These are phyloP conservation scores for Coreoperca whiteheadi DNA, from an alignment of 2,113 vertebrate species.

Conservation along the genomic window DNA sequence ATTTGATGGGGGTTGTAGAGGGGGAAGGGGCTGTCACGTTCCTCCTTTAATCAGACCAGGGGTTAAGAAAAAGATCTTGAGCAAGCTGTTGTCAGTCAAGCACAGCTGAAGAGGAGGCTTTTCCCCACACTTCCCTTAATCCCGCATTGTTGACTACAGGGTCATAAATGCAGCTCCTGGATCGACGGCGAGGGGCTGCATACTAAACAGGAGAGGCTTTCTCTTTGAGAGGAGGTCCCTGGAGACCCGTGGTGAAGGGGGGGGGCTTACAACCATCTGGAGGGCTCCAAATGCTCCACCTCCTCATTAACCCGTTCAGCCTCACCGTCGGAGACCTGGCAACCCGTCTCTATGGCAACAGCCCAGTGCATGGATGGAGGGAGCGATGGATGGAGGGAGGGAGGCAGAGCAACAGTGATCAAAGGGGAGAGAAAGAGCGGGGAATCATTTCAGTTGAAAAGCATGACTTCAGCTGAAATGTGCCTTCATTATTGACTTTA, in stretches of 20 bases:
- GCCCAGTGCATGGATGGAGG: slow-evolving; percentile 42
- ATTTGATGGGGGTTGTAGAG: too few species aligned
- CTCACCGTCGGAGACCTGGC: slow-evolving; percentile 58
- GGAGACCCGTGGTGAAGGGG: slow-evolving; percentile 57
- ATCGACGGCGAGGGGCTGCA: slow-evolving; percentile 28
- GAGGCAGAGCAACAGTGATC: slow-evolving; percentile 1
- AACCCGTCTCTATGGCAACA: slow-evolving; percentile 76
- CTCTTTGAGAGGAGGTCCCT: slow-evolving; percentile 57
- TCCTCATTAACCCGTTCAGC: slow-evolving; percentile 70
- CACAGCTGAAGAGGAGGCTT: slow-evolving; percentile 11
- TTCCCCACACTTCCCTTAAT: slow-evolving; percentile 47
- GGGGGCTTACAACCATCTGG: slow-evolving; percentile 70
- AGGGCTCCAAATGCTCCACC: slow-evolving; percentile 50
- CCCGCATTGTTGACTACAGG: slow-evolving; percentile 41
- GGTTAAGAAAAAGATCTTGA: background rate
- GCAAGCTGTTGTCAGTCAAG: background rate
- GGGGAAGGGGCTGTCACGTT: background rate
- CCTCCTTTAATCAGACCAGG: slow-evolving; percentile 10
- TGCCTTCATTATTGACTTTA: background rate
- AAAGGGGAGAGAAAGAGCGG: slow-evolving; percentile 24
- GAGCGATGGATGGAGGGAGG: slow-evolving; percentile 17
- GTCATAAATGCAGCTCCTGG: slow-evolving; percentile 43
- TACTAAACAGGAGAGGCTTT: slow-evolving; percentile 62
- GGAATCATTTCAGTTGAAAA: slow-evolving; percentile 17
- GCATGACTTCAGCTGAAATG: slow-evolving; percentile 10